Evolutionary conservation across 2,113 vertebrate species (phyloP), one percentile per base, ranked within the genome.

Genomic region (Apus apus): DNA sequence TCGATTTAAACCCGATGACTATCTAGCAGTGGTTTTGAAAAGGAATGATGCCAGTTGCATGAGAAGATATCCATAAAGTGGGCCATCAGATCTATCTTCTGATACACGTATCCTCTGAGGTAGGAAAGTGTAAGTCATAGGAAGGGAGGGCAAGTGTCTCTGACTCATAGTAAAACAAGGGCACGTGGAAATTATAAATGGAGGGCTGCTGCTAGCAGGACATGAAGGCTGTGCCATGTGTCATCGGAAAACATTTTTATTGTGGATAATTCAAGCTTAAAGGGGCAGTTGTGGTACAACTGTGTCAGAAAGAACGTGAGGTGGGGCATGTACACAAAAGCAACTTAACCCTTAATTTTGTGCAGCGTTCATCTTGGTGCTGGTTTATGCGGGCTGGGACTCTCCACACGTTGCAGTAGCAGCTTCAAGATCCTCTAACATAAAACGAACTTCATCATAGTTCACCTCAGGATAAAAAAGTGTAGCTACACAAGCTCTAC

Each of bases 121-220:
- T 77, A 94, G 91, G 80, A 85, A 93, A 93, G 66, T 70, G 57
- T 93, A 94, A 90, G 85, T 94, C 90, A 92, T 48, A 90, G 79
- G 75, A 94, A 87, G 90, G 93, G 78, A 95, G 83, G 91, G 85
- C 81, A 94, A 95, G 46, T 8, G 29, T 57, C 56, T 81, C 56
- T 95, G 82, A 87, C 75, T 91, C 78, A 95, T 29, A 77, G 76
- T 72, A 77, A 96, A 96, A 84, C 0, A 3, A 94, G 92, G 87
- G 73, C 91, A 95, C 4, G 13, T 68, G 74, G 76, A 90, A 94
- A 92, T 48, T 68, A 86, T 56, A 81, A 92, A 88, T 0, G 18
- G 79, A 84, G 67, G 64, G 79, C 85, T 84, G 79, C 53, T 71
- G 11, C 71, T 61, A 45, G 48, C 13, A 82, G 89, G 73, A 89